These are phyloP conservation scores for Agrochola lychnidis DNA, from an alignment of 2,888 invertebrate species.

Conservation along the genomic window DNA sequence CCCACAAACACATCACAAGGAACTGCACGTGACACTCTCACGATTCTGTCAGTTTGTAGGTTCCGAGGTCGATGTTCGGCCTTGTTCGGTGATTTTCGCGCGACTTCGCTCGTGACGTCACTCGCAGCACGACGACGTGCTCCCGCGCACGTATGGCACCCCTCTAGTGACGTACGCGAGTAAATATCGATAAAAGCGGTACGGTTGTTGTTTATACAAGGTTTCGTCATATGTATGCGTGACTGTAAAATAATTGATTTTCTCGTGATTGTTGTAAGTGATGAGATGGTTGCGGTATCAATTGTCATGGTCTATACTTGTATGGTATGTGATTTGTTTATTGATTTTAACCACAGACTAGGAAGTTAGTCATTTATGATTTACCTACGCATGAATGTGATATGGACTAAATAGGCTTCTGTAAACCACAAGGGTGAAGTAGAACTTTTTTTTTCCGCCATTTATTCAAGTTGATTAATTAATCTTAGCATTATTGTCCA, in stretches of 20 bases:
- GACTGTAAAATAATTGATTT: constrained; percentile 52
- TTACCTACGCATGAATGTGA: neutral
- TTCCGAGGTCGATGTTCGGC: constrained; percentile 85
- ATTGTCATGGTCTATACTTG: neutral
- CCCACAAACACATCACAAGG: constrained; percentile 55
- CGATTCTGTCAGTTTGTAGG: constrained; percentile 62
- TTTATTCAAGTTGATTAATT: neutral
- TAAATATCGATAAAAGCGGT: constrained; percentile 71
- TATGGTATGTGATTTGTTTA: neutral
- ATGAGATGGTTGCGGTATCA: constrained; percentile 15
- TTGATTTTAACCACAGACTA: constrained; percentile 2
- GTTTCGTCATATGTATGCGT: constrained; percentile 35
- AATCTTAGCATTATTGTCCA: neutral
- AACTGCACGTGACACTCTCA: constrained; percentile 67
- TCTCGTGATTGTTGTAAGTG: constrained; percentile 21
- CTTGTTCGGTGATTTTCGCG: constrained; percentile 86
- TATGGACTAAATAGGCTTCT: neutral
- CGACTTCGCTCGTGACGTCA: constrained; percentile 76
- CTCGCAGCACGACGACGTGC: constrained; percentile 81
- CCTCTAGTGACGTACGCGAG: constrained; percentile 77
- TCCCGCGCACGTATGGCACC: constrained; percentile 81
- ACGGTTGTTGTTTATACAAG: constrained; percentile 48
- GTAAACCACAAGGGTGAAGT: neutral
- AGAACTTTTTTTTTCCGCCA: neutral
- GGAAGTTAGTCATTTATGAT: neutral